Evolutionary conservation across 1,140 invertebrate genomes (phyloP).

Genomic region (Micrasema minimum): DNA sequence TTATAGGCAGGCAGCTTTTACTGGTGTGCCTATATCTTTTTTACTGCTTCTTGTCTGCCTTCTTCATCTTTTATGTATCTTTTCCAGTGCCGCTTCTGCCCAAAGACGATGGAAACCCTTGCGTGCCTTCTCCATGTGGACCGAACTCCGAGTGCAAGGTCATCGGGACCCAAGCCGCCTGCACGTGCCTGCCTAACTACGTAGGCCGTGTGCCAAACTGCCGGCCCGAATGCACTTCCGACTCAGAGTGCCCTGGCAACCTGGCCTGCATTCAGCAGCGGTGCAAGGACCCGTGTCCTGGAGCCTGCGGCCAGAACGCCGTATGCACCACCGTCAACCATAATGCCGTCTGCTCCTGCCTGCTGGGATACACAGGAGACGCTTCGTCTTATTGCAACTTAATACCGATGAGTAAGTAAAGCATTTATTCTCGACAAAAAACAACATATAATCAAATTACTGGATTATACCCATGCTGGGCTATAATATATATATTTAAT

Average conservation of each 20-base stretch:
- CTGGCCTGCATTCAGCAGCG: constrained; percentile 76
- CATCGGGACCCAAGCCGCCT: constrained; percentile 80
- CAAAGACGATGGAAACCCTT: constrained; percentile 62
- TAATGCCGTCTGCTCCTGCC: constrained; percentile 69
- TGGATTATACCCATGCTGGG: no score
- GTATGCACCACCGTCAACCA: constrained; percentile 74
- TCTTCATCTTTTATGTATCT: no score
- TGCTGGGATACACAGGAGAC: constrained; percentile 66
- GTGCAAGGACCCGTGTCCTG: constrained; percentile 78
- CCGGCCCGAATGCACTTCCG: constrained; percentile 79
- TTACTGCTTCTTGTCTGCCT: no score
- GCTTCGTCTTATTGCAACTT: constrained; percentile 63
- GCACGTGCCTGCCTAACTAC: constrained; percentile 77
- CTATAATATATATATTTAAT: no score
- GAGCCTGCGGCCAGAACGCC: constrained; percentile 75
- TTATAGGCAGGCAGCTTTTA: no score
- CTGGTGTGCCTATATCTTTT: no score
- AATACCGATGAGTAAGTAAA: constrained; percentile 58
- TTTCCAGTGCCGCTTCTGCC: constrained; percentile 52
- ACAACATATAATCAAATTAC: constrained; percentile 49
- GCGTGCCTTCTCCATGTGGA: constrained; percentile 82
- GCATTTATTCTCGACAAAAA: no score
- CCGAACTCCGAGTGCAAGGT: constrained; percentile 83
- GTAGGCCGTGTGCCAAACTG: constrained; percentile 81
- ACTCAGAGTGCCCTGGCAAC: constrained; percentile 74